These are phyloP conservation scores for Mythimna vitellina DNA, from an alignment of 2,888 invertebrate species.

Conservation along the genomic window DNA sequence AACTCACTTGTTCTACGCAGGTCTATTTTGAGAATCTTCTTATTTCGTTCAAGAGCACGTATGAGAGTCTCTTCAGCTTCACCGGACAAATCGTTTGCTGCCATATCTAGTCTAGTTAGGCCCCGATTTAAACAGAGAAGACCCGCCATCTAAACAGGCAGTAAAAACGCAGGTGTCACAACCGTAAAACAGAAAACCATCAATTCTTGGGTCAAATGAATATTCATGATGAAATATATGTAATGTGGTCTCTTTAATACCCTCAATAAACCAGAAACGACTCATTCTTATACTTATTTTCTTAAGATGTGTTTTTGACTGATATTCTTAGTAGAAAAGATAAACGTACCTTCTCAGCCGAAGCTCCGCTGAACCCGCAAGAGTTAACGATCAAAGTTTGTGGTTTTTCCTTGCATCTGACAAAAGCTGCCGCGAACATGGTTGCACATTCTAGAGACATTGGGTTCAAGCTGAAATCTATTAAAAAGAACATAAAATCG, in stretches of 20 bases:
- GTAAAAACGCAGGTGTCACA: conserved; percentile 44
- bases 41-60: conserved; percentile 81
- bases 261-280: conserved; percentile 31
- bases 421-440: conserved; percentile 90
- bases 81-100: conserved; percentile 91
- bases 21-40: conserved; percentile 80
- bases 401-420: conserved; percentile 89
- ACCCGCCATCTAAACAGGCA: conserved; percentile 83
- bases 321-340: neutral
- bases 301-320: neutral
- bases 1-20: conserved; percentile 83
- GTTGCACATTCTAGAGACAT: conserved; percentile 91
- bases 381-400: conserved; percentile 90
- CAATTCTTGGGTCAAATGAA: neutral
- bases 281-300: neutral
- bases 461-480: conserved; percentile 91
- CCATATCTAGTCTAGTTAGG: conserved; percentile 89
- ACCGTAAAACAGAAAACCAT: conserved; percentile 28
- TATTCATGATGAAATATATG: conserved; percentile 22
- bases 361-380: conserved; percentile 88
- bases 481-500: neutral
- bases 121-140: conserved; percentile 89
- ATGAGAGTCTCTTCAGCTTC: conserved; percentile 88
- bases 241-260: conserved; percentile 17
- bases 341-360: conserved; percentile 83